These are phyloP conservation scores for Hermatobates lingyangjiaoensis DNA, from an alignment of 1,140 invertebrate species.

Conservation along the genomic window DNA sequence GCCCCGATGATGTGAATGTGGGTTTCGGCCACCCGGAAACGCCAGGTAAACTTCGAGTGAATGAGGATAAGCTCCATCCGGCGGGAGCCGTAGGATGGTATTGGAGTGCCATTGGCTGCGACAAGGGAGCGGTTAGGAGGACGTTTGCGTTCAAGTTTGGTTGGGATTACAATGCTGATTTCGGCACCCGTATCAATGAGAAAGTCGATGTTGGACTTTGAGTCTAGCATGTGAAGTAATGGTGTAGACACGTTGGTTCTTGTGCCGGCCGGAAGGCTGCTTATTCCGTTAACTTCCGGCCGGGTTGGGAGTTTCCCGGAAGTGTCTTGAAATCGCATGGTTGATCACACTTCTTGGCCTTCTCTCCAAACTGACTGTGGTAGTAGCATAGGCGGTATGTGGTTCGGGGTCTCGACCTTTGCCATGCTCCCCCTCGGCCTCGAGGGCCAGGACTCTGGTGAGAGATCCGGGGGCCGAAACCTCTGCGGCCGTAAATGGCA, in stretches of 20 bases:
- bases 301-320: slow-evolving; percentile 7
- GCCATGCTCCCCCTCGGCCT: neutral
- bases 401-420: neutral
- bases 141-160: neutral
- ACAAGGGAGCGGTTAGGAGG: neutral
- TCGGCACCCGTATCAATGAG: slow-evolving; percentile 21
- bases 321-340: slow-evolving; percentile 9
- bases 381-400: slow-evolving; percentile 5
- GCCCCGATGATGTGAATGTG: slow-evolving; percentile 23
- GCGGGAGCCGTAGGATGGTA: slow-evolving; percentile 21
- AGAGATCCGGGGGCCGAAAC: neutral
- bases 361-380: slow-evolving; percentile 3
- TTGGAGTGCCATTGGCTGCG: slow-evolving; percentile 17
- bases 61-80: slow-evolving; percentile 20
- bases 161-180: slow-evolving; percentile 18
- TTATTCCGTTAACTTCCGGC: slow-evolving; percentile 4
- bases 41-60: slow-evolving; percentile 21
- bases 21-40: slow-evolving; percentile 25
- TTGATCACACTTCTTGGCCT: slow-evolving; percentile 15
- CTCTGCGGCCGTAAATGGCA: slow-evolving; percentile 19
- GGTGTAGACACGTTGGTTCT: slow-evolving; percentile 13
- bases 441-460: neutral
- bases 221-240: too few relatives aligned
- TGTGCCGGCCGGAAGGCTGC: neutral
- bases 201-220: slow-evolving; percentile 11